These are phyloP conservation scores for Euleptes europaea DNA, from an alignment of 2,113 vertebrate species.

Conservation along the genomic window DNA sequence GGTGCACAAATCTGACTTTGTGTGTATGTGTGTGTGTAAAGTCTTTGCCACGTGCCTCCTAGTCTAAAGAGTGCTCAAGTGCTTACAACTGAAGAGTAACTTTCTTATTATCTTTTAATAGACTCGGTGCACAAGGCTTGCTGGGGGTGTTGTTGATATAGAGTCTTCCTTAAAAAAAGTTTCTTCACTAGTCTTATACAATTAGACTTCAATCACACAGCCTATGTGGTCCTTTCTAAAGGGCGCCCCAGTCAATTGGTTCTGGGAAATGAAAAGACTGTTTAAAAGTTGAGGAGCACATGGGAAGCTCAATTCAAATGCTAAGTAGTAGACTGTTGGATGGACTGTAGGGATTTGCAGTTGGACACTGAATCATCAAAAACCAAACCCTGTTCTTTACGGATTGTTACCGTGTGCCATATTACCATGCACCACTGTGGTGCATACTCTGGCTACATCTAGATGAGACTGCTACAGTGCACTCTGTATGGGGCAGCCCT, in stretches of 20 bases:
- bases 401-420: too few species aligned
- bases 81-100: neutral
- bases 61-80: conserved; percentile 1
- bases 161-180: conserved; percentile 15
- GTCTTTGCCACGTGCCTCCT: conserved; percentile 5
- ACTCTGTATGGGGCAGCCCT: too few species aligned
- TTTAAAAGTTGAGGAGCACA: neutral
- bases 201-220: conserved; percentile 6
- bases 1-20: conserved; percentile 56
- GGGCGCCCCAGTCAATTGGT: neutral
- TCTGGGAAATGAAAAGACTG: neutral
- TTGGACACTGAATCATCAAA: too few species aligned
- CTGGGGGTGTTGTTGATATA: conserved; percentile 26
- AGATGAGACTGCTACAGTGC: too few species aligned
- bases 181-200: conserved; percentile 19
- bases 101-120: conserved; percentile 28
- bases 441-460: too few species aligned
- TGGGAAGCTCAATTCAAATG: neutral
- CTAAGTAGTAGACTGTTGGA: neutral
- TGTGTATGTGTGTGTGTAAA: neutral
- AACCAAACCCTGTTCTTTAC: too few species aligned
- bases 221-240: conserved; percentile 1
- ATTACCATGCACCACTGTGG: too few species aligned
- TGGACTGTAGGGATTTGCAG: too few species aligned
- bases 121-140: neutral